These are phyloP conservation scores for Apotomis capreana DNA, from an alignment of 2,888 invertebrate genomes.

Conservation along the genomic window DNA sequence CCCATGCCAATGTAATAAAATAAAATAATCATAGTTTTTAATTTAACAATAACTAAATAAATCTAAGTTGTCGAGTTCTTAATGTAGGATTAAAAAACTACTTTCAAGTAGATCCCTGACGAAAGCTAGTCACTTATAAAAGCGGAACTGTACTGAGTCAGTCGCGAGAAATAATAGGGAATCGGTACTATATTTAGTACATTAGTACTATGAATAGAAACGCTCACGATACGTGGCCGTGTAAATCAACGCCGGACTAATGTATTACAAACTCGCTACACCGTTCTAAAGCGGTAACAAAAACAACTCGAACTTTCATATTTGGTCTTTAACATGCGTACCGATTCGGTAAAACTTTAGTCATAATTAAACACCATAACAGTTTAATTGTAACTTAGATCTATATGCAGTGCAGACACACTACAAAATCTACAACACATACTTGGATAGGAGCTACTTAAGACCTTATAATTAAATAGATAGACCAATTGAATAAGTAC, in stretches of 20 bases:
- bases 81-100: constrained; percentile 31
- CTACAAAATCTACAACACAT: no score
- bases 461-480: no score
- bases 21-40: no score
- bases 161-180: constrained; percentile 78
- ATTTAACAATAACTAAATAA: background rate
- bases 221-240: constrained; percentile 74
- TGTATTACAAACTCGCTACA: constrained; percentile 76
- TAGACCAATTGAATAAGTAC: no score
- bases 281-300: constrained; percentile 57
- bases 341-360: constrained; percentile 6
- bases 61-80: constrained; percentile 7
- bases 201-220: constrained; percentile 80
- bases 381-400: background rate
- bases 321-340: constrained; percentile 33
- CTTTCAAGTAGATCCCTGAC: constrained; percentile 17
- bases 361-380: constrained; percentile 5
- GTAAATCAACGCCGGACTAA: constrained; percentile 80
- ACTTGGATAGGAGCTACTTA: no score
- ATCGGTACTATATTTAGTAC: constrained; percentile 80
- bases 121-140: constrained; percentile 56
- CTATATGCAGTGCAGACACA: background rate
- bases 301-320: constrained; percentile 53
- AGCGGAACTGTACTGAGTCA: constrained; percentile 72
- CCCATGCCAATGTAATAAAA: no score